Evolutionary conservation across 2,113 vertebrate species (phyloP), one percentile per base, ranked within the genome.

Genomic region (Baryphthengus martii): DNA sequence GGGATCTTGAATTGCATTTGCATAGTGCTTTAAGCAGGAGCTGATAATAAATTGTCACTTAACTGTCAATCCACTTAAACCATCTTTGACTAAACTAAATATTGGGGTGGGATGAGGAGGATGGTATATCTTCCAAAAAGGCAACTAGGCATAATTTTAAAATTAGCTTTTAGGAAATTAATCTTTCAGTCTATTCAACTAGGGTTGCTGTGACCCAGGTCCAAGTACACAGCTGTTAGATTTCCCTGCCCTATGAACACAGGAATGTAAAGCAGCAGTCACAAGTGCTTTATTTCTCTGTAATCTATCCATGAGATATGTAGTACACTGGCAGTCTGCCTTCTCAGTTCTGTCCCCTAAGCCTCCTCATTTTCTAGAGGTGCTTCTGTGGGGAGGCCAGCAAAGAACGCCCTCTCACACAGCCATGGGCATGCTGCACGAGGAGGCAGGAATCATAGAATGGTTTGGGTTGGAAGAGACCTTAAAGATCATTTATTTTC

Each of bases 361-460:
- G 39, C 21, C 42, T 19, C 35, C 42, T 37, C 2, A 0, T 47
- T 47, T 56, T 40, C 29, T 75, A 42, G 65, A 40, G 18, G 13
- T 5, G 55, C 29, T 26, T 4, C 6, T 3, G 11, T 1, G 42
- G 10, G 39, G 6, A 24, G 33, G 11, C 4, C 9, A 26, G 42
- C 8, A 12, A 10, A 2, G 4, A 53, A 24, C 1, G 19, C 16
- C 2, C 5, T 12, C 4, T 10, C 17, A 15, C 47, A 4, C 31
- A 40, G 63, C 21, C 5, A 9, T 12, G 7, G n/a, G 5, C 15
- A 10, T 7, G 33, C 18, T 24, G 21, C 15, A 0, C 0, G 10
- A 50, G 33, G 26, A 4, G 10, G 31, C 25, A 3, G 26, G 24
- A 47, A 47, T 47, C 45, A 47, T 47, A n/a, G 18, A 47, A 47